Percentiles rank a stretch among this genome's conserved stretches.
phyloP scores from a whole-genome alignment of 2,888 invertebrate genomes.

The Acanthococcus lagerstroemiae region DNA sequence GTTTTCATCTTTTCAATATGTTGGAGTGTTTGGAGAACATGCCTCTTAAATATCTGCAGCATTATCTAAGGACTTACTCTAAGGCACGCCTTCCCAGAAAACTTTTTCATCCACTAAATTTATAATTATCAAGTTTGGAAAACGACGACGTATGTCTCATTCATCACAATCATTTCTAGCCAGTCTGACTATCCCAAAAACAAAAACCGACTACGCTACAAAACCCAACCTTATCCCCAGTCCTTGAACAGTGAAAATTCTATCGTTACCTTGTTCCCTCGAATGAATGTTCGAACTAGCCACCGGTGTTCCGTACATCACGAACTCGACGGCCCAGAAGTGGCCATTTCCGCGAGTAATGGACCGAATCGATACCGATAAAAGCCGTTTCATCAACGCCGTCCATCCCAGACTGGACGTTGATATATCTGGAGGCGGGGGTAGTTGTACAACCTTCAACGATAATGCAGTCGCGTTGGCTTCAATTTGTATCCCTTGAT shows the following conservation, averaged over 20 bases:
- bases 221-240: too few species aligned
- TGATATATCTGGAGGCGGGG: conserved; percentile 49
- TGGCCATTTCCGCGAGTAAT: conserved; percentile 56
- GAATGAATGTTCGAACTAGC: conserved; percentile 57
- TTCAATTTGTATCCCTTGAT: conserved; percentile 87
- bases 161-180: too few species aligned
- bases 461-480: conserved; percentile 79
- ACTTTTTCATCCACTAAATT: too few species aligned
- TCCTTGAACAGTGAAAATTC: not conserved
- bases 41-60: too few species aligned
- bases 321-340: conserved; percentile 79
- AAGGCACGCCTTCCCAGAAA: too few species aligned
- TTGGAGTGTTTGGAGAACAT: too few species aligned
- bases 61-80: too few species aligned
- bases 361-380: conserved; percentile 73
- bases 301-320: conserved; percentile 71
- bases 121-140: too few species aligned
- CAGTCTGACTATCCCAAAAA: too few species aligned
- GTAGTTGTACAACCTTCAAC: conserved; percentile 65
- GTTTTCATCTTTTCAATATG: too few species aligned
- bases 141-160: too few species aligned
- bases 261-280: conserved; percentile 61
- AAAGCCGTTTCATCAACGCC: conserved; percentile 62
- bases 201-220: too few species aligned
- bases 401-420: conserved; percentile 49